phyloP scores from a whole-genome alignment of 2,888 invertebrate species.

The Oscheius sp. region DNA sequence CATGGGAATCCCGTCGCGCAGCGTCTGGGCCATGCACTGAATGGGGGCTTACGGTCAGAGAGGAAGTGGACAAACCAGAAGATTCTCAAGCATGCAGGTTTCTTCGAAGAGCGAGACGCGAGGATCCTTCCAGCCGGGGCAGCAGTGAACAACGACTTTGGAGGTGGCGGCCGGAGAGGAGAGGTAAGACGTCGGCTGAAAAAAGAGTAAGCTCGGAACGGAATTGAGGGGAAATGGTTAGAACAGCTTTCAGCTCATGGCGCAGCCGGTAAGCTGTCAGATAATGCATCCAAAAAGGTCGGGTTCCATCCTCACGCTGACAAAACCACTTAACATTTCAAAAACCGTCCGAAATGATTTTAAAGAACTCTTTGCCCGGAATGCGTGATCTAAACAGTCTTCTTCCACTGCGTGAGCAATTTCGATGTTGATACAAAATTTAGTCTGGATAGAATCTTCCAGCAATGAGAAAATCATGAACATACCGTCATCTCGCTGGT shows the following conservation, averaged over 20 bases:
- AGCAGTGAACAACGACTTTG: conserved; percentile 14
- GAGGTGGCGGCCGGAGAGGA: conserved; percentile 29
- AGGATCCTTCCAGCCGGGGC: conserved; percentile 39
- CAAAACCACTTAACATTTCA: too few species aligned
- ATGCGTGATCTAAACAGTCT: too few species aligned
- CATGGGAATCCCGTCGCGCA: conserved; percentile 15
- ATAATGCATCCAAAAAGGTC: too few species aligned
- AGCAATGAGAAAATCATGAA: neutral
- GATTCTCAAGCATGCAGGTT: conserved; percentile 25
- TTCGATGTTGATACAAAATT: too few species aligned
- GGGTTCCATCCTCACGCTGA: too few species aligned
- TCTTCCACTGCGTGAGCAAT: neutral
- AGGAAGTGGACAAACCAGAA: conserved; percentile 24
- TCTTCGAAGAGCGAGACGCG: conserved; percentile 26
- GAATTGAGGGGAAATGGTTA: neutral
- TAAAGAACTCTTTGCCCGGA: too few species aligned
- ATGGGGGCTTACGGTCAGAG: neutral
- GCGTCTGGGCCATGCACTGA: conserved; percentile 23
- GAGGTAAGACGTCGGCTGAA: conserved; percentile 23
- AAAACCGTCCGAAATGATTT: too few species aligned
- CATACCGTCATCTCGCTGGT: conserved; percentile 1
- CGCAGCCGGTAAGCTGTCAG: neutral
- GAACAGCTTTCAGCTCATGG: neutral
- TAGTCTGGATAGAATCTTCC: too few species aligned
- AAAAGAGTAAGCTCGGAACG: neutral